Percentiles rank a stretch among this genome's conserved stretches.
Conservation (phyloP, 2,797 vertebrate genomes). For the Pseudomugil tenellus region DNA sequence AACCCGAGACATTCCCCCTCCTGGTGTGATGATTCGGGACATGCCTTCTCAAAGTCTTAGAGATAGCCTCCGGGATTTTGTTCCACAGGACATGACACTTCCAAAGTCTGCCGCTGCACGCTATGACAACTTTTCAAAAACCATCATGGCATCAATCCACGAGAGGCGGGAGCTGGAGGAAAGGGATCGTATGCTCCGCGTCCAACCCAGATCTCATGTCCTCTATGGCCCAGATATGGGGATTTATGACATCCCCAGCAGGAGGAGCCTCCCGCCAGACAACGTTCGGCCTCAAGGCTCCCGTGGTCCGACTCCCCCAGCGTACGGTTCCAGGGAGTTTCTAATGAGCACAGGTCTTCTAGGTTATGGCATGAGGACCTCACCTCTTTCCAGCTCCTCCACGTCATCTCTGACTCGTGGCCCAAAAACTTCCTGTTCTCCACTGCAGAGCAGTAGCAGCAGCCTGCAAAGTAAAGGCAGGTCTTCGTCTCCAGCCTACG, state of each 20-base stretch:
- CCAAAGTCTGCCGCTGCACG: conserved; percentile 77
- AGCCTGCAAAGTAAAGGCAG: conserved; percentile 88
- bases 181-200: conserved; percentile 86
- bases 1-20: conserved; percentile 58
- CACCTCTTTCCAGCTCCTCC: conserved; percentile 86
- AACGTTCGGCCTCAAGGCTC: conserved; percentile 68
- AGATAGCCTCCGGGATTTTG: conserved; percentile 62
- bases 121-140: conserved; percentile 92
- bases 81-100: conserved; percentile 52
- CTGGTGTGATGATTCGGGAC: conserved; percentile 47
- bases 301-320: conserved; percentile 81
- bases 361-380: conserved; percentile 88
- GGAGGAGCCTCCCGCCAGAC: conserved; percentile 89
- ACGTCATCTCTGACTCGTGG: conserved; percentile 90
- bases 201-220: conserved; percentile 71
- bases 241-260: conserved; percentile 90
- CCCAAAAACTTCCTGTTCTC: conserved; percentile 88
- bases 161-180: conserved; percentile 91
- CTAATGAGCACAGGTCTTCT: conserved; percentile 86
- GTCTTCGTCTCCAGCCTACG: conserved; percentile 87
- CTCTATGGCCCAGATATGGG: conserved; percentile 85
- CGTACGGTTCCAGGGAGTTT: conserved; percentile 92
- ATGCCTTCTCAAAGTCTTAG: conserved; percentile 46
- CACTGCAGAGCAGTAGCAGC: conserved; percentile 89
- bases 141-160: conserved; percentile 94